phyloP scores from a whole-genome alignment of 2,888 invertebrate genomes.

The Diplazon laetatorius region DNA sequence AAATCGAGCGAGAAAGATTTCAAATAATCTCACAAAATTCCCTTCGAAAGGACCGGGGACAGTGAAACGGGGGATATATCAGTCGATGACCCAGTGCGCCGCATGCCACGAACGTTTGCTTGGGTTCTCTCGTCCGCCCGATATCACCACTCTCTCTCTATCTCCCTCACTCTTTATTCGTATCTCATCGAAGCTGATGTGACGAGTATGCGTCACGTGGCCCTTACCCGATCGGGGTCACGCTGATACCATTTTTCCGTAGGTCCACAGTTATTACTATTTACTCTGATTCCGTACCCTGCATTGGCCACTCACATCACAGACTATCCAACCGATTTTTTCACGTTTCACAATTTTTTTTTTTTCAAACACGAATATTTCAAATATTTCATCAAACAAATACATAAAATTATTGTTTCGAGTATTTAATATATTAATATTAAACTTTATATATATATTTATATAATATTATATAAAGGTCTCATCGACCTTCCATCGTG shows the following conservation, averaged over 20 bases:
- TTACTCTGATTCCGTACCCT: slow-evolving; percentile 15
- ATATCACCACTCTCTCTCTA: slow-evolving; percentile 35
- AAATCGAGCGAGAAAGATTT: no score
- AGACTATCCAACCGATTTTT: no score
- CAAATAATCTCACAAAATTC: no score
- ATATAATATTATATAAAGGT: no score
- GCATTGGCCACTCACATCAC: no score
- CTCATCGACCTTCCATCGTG: no score
- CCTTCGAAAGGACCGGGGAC: slow-evolving; percentile 38
- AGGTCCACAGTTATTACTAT: background rate
- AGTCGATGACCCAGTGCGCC: slow-evolving; percentile 76
- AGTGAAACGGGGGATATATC: slow-evolving; percentile 71
- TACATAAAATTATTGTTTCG: no score
- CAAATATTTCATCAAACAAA: no score
- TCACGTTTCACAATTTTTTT: no score
- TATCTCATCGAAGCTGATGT: slow-evolving; percentile 52
- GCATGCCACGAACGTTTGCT: slow-evolving; percentile 10
- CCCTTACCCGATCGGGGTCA: slow-evolving; percentile 48
- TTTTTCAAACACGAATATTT: no score
- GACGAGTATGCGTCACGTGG: slow-evolving; percentile 45
- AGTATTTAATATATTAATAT: no score
- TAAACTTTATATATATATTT: no score
- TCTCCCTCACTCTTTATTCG: slow-evolving; percentile 53
- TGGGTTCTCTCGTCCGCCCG: slow-evolving; percentile 64
- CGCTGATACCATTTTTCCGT: slow-evolving; percentile 39